Base-by-base conservation (phyloP, 2,888 invertebrate genomes). In the Ferrisia virgata region DNA sequence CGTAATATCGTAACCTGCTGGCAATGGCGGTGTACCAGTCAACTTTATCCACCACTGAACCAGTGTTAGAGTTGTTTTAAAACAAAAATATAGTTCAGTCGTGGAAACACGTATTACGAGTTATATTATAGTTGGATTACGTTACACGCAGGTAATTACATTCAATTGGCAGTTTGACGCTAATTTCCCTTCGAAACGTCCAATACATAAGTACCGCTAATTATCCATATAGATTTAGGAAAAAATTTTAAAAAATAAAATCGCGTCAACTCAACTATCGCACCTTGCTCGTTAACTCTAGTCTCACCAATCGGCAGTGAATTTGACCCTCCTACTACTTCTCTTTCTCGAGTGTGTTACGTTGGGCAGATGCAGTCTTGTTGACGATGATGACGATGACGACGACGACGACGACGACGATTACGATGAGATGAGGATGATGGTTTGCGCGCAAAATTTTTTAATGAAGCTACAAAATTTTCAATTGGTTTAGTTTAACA, bases 101-200 rank as follows among this genome's bases (percentile, higher is more conserved):
- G 31, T 33, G 4, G 72, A 72, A 72, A 72, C 72, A 72, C 72
- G 72, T 72, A 72, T 72, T 72, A 72, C 72, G 72, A 72, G 72
- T 72, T 72, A 5, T 15, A 33, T 64, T 31, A 72, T 33, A 33
- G 33, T 72, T 72, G n/a, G n/a, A n/a, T n/a, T n/a, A n/a, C n/a
- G n/a, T n/a, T n/a, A n/a, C n/a, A n/a, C n/a, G n/a, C 36, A 18
- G 33, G 33, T 72, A 72, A 72, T 72, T 72, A 72, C 33, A 72
- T 72, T 72, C 36, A 72, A 72, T 72, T 72, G 33, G 22, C 72
- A 9, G 22, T n/a, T 36, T 9, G 33, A 31, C 22, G 72, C 15
- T 33, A 72, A 72, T 72, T 72, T n/a, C 18, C 8, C 58, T 4
- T 8, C 58, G 18, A 47, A 47, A 47, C 18, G 47, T 40, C 40